Percentiles rank a stretch among this genome's conserved stretches.
phyloP scores from a whole-genome alignment of 2,888 invertebrate species.

The Drosophila histrio region DNA sequence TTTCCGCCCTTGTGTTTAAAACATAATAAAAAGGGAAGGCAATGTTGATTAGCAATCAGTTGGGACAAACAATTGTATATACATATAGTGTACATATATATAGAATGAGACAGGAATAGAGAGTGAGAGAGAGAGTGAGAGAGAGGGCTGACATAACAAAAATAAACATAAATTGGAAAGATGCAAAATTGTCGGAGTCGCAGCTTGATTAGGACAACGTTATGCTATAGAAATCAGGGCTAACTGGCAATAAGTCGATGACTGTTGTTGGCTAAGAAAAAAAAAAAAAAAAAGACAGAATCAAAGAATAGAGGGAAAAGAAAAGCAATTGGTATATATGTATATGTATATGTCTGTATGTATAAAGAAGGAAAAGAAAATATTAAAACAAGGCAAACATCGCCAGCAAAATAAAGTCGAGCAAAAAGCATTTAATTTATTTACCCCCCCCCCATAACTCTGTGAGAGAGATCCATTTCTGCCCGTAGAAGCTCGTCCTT shows the following conservation, averaged over 20 bases:
- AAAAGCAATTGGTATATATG: constrained; percentile 8
- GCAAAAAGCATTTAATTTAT: constrained; percentile 75
- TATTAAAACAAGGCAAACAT: constrained; percentile 73
- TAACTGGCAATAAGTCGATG: constrained; percentile 45
- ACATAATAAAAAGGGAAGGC: neutral
- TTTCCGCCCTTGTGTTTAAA: neutral
- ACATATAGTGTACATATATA: neutral
- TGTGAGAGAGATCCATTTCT: constrained; percentile 18
- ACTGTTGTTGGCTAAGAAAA: constrained; percentile 20
- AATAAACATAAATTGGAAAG: constrained; percentile 10
- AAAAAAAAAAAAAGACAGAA: neutral
- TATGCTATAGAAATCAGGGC: constrained; percentile 42
- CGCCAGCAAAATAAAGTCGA: constrained; percentile 67
- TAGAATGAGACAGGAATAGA: neutral
- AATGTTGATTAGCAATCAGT: constrained; percentile 5
- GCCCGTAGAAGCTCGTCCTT: constrained; percentile 13
- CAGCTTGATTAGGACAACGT: constrained; percentile 7
- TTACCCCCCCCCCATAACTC: constrained; percentile 51
- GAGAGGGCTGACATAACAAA: no score
- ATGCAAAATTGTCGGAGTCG: constrained; percentile 8
- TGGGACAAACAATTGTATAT: constrained; percentile 1
- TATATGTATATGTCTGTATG: constrained; percentile 6
- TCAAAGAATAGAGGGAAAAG: neutral
- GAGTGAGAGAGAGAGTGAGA: neutral
- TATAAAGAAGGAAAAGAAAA: constrained; percentile 60